Base-by-base conservation (phyloP, 2,113 vertebrate genomes). In the Martes martes region DNA sequence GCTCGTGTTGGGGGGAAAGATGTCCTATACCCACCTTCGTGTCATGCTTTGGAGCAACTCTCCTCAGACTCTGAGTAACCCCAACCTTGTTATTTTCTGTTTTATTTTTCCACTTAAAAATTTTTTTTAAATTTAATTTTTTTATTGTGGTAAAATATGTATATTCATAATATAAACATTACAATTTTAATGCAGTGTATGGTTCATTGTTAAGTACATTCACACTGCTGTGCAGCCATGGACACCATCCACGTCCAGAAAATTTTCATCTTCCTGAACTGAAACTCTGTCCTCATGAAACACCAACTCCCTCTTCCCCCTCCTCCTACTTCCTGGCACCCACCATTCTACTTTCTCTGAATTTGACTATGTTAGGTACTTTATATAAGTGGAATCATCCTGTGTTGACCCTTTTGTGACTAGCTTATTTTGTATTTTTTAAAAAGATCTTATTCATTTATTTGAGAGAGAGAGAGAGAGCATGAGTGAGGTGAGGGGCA, bases 1-100 rank as follows among this genome's bases (percentile, higher is more conserved):
- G n/a, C 19, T 24, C 5, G 0, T 0, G 7, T n/a, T 10, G 4
- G 4, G n/a, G 11, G 0, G 19, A 28, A 42, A 55, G 21, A 16
- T 39, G 24, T 47, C 31, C 42, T 14, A 13, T n/a, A 2, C 31
- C 61, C 18, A 45, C 0, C 33, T 9, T 23, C 6, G 1, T 71
- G 59, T 47, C 33, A 2, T 13, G 28, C 11, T 59, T 73, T 9
- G 63, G 78, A 59, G 31, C 47, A 52, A 13, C 11, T 57, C 39
- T 90, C 50, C 15, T 73, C 87, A 55, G 59, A 50, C 28, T 87
- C 28, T 52, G 39, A 89, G 52, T 50, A 33, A 36, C 42, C 80
- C 8, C n/a, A 47, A 33, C 3, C 9, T 13, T 78, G 86, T 91
- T 61, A 7, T 91, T 97, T 89, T 82, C 39, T 96, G 31, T 6